These are phyloP conservation scores for Taphrorychus bicolor DNA, from an alignment of 2,888 invertebrate species.

Conservation along the genomic window DNA sequence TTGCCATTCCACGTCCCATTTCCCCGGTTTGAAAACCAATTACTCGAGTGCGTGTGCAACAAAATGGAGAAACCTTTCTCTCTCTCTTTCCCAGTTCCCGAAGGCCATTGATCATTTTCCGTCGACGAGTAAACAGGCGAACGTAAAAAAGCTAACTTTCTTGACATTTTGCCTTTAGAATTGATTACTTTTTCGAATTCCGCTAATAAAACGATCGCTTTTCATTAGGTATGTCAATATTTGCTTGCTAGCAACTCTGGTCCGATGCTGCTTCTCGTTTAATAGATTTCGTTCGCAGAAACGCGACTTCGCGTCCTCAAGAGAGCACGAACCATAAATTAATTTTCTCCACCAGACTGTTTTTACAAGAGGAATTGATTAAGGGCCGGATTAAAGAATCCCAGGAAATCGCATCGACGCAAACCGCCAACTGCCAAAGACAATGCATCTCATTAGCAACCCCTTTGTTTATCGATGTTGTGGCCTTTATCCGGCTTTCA, in stretches of 20 bases:
- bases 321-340: background rate
- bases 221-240: constrained; percentile 34
- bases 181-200: constrained; percentile 37
- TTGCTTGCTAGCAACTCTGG: constrained; percentile 9
- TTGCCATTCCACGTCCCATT: background rate
- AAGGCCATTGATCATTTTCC: constrained; percentile 30
- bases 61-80: constrained; percentile 3
- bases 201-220: constrained; percentile 37
- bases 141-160: constrained; percentile 29
- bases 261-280: constrained; percentile 11
- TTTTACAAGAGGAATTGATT: background rate
- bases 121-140: constrained; percentile 29
- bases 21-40: constrained; percentile 2
- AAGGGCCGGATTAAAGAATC: background rate
- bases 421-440: background rate
- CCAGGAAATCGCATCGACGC: background rate
- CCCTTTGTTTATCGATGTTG: background rate
- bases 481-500: background rate
- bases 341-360: background rate
- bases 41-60: constrained; percentile 3
- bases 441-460: background rate
- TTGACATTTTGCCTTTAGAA: constrained; percentile 28
- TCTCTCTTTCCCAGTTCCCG: constrained; percentile 4
- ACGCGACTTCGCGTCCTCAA: constrained; percentile 7
- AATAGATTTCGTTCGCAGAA: constrained; percentile 14